These are phyloP conservation scores for Ornithorhynchus anatinus DNA, from an alignment of 2,113 vertebrate species.

Conservation along the genomic window DNA sequence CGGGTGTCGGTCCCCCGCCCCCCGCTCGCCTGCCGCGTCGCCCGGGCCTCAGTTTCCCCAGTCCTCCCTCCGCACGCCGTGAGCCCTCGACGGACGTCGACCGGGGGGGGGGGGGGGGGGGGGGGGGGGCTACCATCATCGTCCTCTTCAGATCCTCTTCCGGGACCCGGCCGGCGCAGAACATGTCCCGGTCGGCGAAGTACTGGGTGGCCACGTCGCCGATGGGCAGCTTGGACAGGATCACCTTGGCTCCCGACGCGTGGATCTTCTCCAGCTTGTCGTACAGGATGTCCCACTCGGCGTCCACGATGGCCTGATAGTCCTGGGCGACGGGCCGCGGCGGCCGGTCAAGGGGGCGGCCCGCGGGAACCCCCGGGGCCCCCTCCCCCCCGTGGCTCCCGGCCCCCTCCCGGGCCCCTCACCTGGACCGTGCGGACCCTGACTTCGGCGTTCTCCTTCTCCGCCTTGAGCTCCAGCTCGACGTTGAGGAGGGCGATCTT, in stretches of 20 bases:
- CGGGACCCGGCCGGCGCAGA: slow-evolving; percentile 92
- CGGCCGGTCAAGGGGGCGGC: too few relatives aligned
- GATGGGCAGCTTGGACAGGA: slow-evolving; percentile 93
- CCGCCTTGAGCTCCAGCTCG: slow-evolving; percentile 95
- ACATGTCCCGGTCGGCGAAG: slow-evolving; percentile 95
- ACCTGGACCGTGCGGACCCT: slow-evolving; percentile 91
- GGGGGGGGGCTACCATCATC: slow-evolving; percentile 86
- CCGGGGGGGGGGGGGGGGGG: too few relatives aligned
- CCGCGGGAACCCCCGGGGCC: too few relatives aligned
- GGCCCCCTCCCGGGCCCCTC: not conserved
- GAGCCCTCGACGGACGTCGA: too few relatives aligned
- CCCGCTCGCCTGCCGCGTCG: too few relatives aligned
- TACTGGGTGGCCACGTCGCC: slow-evolving; percentile 97
- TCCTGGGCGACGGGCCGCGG: too few relatives aligned
- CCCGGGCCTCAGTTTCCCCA: too few relatives aligned
- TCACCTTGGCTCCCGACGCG: slow-evolving; percentile 91
- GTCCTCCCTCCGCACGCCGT: too few relatives aligned
- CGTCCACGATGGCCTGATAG: slow-evolving; percentile 97
- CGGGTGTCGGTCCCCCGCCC: too few relatives aligned
- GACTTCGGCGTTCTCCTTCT: slow-evolving; percentile 96
- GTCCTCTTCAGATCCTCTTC: slow-evolving; percentile 96
- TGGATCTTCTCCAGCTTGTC: slow-evolving; percentile 95
- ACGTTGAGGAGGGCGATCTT: slow-evolving; percentile 92
- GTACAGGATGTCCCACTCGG: slow-evolving; percentile 97
- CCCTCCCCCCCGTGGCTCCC: too few relatives aligned